A percentile compares a stretch with the other conserved stretches of the same genome.
Conservation (phyloP, 2,113 vertebrate genomes). For the Okapia johnstoni region DNA sequence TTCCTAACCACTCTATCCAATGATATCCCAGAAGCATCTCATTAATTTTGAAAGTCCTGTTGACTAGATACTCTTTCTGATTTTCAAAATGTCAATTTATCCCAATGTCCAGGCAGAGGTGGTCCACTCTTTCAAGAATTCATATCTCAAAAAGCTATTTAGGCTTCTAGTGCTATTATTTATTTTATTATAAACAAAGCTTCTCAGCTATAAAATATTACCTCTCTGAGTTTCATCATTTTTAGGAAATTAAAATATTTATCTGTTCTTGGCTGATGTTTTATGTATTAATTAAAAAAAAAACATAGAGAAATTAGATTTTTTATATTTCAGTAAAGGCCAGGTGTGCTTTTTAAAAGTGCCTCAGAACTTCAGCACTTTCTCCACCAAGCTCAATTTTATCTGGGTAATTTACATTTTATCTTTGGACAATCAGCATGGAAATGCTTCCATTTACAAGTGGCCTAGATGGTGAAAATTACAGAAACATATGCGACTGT, state of each 20-base stretch:
- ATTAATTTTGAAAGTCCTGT: neutral
- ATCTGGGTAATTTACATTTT: slow-evolving; percentile 55
- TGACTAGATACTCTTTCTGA: neutral
- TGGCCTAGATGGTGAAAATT: slow-evolving; percentile 36
- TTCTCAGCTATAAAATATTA: neutral
- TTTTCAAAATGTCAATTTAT: slow-evolving; percentile 23
- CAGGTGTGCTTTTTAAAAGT: slow-evolving; percentile 42
- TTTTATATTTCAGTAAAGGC: slow-evolving; percentile 27
- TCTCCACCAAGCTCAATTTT: slow-evolving; percentile 15
- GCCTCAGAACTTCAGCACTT: neutral
- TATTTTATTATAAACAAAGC: neutral
- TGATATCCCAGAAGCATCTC: neutral
- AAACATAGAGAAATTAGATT: neutral
- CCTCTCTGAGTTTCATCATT: neutral
- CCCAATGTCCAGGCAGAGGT: neutral
- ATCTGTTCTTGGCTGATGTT: neutral
- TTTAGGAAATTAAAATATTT: neutral
- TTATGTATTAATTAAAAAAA: neutral
- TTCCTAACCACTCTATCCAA: neutral
- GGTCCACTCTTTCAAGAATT: neutral
- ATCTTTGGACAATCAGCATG: slow-evolving; percentile 32
- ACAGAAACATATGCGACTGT: neutral
- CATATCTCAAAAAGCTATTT: neutral
- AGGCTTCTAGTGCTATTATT: neutral
- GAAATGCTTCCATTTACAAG: slow-evolving; percentile 32